Conservation (phyloP, 2,797 vertebrate genomes). For the Phrynocephalus forsythii region DNA sequence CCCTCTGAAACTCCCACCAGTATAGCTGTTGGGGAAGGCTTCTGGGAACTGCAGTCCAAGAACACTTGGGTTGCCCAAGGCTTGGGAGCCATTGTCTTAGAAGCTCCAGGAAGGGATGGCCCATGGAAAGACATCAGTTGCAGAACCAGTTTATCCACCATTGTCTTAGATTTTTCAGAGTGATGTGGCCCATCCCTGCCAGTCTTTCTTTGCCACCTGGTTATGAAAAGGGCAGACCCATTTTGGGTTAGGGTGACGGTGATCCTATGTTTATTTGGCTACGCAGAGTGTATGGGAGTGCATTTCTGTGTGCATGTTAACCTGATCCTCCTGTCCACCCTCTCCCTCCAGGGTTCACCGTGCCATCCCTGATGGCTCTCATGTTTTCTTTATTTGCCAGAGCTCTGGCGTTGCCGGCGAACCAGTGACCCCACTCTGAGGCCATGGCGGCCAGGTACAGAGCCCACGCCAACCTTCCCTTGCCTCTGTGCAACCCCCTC, state of each 20-base stretch:
- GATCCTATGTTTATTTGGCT: neutral
- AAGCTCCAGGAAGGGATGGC: too few relatives aligned
- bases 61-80: too few relatives aligned
- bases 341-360: conserved; percentile 3
- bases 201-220: too few relatives aligned
- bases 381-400: conserved; percentile 52
- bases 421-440: conserved; percentile 51
- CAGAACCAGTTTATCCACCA: neutral
- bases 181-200: neutral
- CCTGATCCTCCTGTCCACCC: neutral
- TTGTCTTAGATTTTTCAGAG: neutral
- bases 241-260: conserved; percentile 5
- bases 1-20: neutral
- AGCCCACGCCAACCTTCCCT: conserved; percentile 21
- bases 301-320: neutral
- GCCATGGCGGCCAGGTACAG: conserved; percentile 43
- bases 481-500: conserved; percentile 24
- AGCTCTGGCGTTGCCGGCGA: conserved; percentile 43
- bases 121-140: too few relatives aligned
- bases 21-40: neutral
- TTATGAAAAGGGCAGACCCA: neutral
- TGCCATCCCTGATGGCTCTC: conserved; percentile 28
- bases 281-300: neutral
- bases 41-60: neutral
- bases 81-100: too few relatives aligned